Conservation (phyloP, 2,888 invertebrate species). For the Cephonodes hylas region DNA sequence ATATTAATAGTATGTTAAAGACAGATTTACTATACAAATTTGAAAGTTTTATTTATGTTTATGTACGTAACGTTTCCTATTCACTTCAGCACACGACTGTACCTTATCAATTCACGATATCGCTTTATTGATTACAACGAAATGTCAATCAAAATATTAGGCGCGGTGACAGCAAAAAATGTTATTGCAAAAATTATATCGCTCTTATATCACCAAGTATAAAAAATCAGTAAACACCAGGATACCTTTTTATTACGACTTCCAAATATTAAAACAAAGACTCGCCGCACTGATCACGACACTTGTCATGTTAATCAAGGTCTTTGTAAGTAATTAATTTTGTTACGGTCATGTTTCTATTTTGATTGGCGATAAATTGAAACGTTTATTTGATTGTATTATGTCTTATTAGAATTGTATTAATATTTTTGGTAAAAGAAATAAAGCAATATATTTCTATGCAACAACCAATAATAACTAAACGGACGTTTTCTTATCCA, state of each 20-base stretch:
- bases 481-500: no score
- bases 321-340: slow-evolving; percentile 17
- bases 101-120: not conserved
- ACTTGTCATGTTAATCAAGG: slow-evolving; percentile 20
- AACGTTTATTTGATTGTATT: not conserved
- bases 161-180: not conserved
- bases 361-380: not conserved
- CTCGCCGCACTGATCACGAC: slow-evolving; percentile 11
- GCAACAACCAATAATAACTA: no score
- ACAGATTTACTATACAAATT: no score
- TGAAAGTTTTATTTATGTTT: no score
- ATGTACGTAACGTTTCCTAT: not conserved
- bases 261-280: not conserved
- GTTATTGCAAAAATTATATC: not conserved
- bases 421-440: not conserved
- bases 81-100: not conserved
- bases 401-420: not conserved
- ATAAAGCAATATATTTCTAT: no score
- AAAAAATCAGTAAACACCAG: not conserved
- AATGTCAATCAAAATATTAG: not conserved
- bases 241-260: slow-evolving; percentile 9
- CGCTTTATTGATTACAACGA: not conserved
- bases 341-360: slow-evolving; percentile 1
- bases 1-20: no score
- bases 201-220: not conserved